phyloP scores from a whole-genome alignment of 2,888 invertebrate genomes.

The Junonia oenone region DNA sequence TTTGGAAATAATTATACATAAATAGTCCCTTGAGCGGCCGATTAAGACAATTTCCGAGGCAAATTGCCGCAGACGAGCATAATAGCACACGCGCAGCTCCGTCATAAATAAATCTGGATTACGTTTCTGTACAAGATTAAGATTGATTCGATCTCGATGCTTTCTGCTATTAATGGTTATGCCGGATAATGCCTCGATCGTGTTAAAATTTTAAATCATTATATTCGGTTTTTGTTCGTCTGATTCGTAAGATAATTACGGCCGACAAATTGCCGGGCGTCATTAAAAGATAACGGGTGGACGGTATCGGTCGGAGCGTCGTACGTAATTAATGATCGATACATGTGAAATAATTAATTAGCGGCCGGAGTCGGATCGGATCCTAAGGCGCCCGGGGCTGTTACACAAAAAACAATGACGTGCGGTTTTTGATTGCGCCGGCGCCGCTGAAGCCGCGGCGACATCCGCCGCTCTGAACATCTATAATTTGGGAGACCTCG shows the following conservation, averaged over 20 bases:
- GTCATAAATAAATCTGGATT: conserved; percentile 80
- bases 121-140: conserved; percentile 78
- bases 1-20: conserved; percentile 81
- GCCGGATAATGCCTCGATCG: conserved; percentile 64
- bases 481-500: conserved; percentile 77
- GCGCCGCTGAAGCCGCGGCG: conserved; percentile 65
- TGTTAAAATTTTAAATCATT: conserved; percentile 73
- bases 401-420: conserved; percentile 77
- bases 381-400: conserved; percentile 60
- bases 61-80: conserved; percentile 79
- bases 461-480: conserved; percentile 67
- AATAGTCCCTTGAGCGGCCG: conserved; percentile 80
- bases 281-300: conserved; percentile 72
- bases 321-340: conserved; percentile 77
- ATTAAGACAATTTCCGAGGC: conserved; percentile 80
- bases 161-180: conserved; percentile 73
- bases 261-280: conserved; percentile 73
- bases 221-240: conserved; percentile 61
- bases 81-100: conserved; percentile 75
- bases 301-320: conserved; percentile 53
- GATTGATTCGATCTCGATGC: conserved; percentile 78
- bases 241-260: conserved; percentile 74
- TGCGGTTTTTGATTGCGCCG: conserved; percentile 68
- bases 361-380: conserved; percentile 58
- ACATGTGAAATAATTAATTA: conserved; percentile 79